These are phyloP conservation scores for Halichoerus grypus DNA, from an alignment of 2,113 vertebrate genomes.

Conservation along the genomic window DNA sequence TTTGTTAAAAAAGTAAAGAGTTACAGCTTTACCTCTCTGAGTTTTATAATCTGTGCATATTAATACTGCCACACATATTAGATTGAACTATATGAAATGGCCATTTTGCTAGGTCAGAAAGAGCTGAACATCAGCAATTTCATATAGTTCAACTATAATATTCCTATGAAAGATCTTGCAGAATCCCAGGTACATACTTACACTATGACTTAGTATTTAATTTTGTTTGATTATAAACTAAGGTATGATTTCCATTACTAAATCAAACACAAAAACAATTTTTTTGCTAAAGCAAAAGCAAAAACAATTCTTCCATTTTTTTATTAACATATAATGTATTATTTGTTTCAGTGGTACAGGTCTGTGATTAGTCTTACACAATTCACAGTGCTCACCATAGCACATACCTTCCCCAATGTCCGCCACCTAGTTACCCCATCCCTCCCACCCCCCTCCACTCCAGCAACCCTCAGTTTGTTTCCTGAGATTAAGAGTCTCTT, in stretches of 20 bases:
- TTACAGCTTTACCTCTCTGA: neutral
- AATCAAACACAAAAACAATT: conserved; percentile 43
- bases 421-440: no score
- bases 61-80: neutral
- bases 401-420: no score
- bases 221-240: conserved; percentile 69
- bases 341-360: no score
- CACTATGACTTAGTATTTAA: conserved; percentile 53
- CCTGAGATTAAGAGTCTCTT: no score
- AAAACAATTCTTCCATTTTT: neutral
- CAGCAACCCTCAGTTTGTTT: no score
- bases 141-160: neutral
- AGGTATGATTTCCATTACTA: conserved; percentile 48
- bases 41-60: conserved; percentile 34
- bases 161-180: conserved; percentile 27
- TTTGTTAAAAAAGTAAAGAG: conserved; percentile 11
- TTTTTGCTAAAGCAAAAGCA: conserved; percentile 51
- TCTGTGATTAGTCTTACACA: no score
- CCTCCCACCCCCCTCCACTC: no score
- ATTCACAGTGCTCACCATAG: no score
- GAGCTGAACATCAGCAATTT: neutral
- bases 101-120: neutral
- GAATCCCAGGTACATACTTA: conserved; percentile 2
- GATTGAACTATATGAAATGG: neutral
- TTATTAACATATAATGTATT: no score